phyloP scores from a whole-genome alignment of 2,113 vertebrate genomes.

The Strigops habroptila region DNA sequence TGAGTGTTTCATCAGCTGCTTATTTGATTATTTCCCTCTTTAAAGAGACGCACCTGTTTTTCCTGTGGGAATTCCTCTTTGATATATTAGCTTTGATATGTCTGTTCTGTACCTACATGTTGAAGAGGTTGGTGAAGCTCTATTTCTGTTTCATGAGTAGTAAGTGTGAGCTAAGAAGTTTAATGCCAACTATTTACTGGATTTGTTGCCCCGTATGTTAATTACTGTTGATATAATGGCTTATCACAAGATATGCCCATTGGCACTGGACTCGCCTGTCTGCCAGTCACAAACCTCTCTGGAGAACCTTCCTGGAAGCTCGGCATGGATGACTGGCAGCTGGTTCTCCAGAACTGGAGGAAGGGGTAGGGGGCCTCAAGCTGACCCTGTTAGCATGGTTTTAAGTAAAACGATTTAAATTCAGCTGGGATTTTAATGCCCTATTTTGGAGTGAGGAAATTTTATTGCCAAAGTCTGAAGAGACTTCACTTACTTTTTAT shows the following conservation, averaged over 20 bases:
- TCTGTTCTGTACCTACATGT: not conserved
- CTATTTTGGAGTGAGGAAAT: not conserved
- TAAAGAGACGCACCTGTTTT: not conserved
- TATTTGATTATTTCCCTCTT: not conserved
- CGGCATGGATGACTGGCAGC: not conserved
- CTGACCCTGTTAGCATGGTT: not conserved
- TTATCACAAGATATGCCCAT: not conserved
- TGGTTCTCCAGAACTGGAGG: not conserved
- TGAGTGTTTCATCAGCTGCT: not conserved
- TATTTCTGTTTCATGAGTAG: not conserved
- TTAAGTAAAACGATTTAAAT: not conserved
- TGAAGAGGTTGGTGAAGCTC: not conserved
- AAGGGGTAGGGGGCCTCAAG: not conserved
- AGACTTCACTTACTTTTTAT: not conserved
- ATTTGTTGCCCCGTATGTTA: not conserved
- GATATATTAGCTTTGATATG: not conserved
- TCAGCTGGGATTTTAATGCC: not conserved
- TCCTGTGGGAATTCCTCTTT: not conserved
- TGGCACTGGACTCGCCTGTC: not conserved
- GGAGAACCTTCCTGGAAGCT: not conserved
- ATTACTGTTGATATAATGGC: not conserved
- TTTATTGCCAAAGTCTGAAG: not conserved
- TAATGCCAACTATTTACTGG: not conserved
- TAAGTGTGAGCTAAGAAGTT: not conserved
- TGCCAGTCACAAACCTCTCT: not conserved